These are phyloP conservation scores for Amblyornis subalaris DNA, from an alignment of 2,113 vertebrate species.

Conservation along the genomic window DNA sequence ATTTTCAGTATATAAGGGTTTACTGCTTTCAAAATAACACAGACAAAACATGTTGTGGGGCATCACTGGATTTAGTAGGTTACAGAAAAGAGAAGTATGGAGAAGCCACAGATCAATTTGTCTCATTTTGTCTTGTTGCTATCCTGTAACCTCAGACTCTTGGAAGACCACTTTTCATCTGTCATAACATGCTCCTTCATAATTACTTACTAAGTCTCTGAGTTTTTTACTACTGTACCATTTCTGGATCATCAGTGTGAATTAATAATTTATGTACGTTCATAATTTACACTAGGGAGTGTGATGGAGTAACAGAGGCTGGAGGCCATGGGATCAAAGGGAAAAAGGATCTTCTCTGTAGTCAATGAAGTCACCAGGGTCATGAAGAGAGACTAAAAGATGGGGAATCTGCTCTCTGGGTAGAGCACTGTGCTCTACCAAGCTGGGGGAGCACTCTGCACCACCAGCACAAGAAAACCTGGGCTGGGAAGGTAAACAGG, in stretches of 20 bases:
- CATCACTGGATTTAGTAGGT: neutral
- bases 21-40: neutral
- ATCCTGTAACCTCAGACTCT: neutral
- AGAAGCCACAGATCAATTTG: neutral
- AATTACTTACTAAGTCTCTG: neutral
- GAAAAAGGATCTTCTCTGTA: neutral
- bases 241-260: neutral
- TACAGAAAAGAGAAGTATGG: fast-evolving
- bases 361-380: neutral
- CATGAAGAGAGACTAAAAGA: neutral
- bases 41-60: neutral
- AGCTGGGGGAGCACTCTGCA: neutral
- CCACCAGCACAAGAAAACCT: neutral
- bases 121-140: neutral
- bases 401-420: neutral
- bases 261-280: neutral
- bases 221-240: neutral
- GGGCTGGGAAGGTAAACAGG: neutral
- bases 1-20: neutral
- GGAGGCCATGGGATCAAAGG: neutral
- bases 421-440: neutral
- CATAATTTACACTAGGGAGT: neutral
- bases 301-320: neutral
- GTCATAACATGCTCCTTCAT: neutral
- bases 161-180: neutral